Evolutionary conservation across 2,113 vertebrate genomes (phyloP), one percentile per base, ranked within the genome.

Genomic region (Okapia johnstoni): DNA sequence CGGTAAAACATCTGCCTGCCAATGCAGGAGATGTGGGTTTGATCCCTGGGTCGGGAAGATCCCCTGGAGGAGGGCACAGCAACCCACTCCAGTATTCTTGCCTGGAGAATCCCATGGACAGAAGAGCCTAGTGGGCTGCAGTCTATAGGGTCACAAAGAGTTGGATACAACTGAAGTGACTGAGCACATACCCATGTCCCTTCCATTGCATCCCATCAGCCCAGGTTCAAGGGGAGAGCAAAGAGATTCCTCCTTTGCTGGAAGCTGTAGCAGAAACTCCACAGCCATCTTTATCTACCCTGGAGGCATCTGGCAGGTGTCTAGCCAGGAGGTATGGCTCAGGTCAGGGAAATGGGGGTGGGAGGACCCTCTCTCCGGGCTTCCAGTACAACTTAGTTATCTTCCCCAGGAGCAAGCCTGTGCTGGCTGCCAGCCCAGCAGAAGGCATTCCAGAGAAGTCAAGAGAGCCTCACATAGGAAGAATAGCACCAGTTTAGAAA

Each of bases 341-440:
- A 81, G 90, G 93, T 54, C 58, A 79, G 63, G 73, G 58, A 52
- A 79, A 55, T 36, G 7, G 4, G 28, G 58, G 60, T 63, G 28
- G 46, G 48, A 96, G 54, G 40, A 16, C 52, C 16, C 80, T 57
- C 93, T 92, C 88, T 33, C 26, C 63, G 52, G 92, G 63, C 73
- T 77, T 86, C 33, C 48, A 15, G 30, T 50, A 46, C 88, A 86
- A 86, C 92, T 96, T 92, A 87, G 84, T 93, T 86, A 86, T 96
- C 70, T 54, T 61, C 52, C 87, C 84, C 94, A 77, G 26, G 92
- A 96, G 96, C 70, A 91, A 61, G 70, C 83, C 80, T 58, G 14
- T 6, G 7, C 50, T 97, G 96, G 96, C 97, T 46, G 46, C 50
- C 43, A 88, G 95, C 77, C 92, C 90, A 43, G 92, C 83, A 83